Conservation (phyloP, 2,797 vertebrate genomes). For the Myotis daubentonii region DNA sequence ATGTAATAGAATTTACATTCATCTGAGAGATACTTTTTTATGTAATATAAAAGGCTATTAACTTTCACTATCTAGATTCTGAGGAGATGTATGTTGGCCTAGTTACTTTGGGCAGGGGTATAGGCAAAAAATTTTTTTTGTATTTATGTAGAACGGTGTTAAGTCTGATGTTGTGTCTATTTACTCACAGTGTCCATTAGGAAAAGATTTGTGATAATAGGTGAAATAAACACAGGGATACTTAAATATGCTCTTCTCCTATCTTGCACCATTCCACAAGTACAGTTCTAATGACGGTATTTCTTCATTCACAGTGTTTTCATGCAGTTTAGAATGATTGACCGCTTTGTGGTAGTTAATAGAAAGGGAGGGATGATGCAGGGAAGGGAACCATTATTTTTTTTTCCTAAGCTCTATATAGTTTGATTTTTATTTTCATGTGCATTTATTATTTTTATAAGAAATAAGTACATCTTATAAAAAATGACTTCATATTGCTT, state of each 20-base stretch:
- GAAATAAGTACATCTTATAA: not conserved
- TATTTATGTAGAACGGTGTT: not conserved
- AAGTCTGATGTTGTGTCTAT: slow-evolving; percentile 1
- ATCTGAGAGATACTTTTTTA: not conserved
- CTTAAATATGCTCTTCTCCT: not conserved
- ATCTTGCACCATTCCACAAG: not conserved
- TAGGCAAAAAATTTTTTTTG: not conserved
- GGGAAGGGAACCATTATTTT: not conserved
- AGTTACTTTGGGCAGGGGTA: not conserved
- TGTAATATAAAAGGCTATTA: not conserved
- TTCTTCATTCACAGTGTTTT: slow-evolving; percentile 23
- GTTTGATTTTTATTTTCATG: slow-evolving; percentile 43
- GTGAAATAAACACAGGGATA: not conserved
- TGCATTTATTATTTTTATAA: slow-evolving; percentile 47
- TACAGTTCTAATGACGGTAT: not conserved
- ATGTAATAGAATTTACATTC: not conserved
- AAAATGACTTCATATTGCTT: not conserved
- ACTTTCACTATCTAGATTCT: not conserved
- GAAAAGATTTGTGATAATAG: slow-evolving; percentile 21
- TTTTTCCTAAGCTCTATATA: not conserved
- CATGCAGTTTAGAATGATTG: not conserved
- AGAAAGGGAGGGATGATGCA: not conserved
- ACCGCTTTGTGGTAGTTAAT: not conserved
- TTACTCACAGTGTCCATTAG: slow-evolving; percentile 19
- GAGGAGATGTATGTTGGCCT: not conserved